Conservation (phyloP, 2,797 vertebrate species). For the Mormyrus proboscirostris region DNA sequence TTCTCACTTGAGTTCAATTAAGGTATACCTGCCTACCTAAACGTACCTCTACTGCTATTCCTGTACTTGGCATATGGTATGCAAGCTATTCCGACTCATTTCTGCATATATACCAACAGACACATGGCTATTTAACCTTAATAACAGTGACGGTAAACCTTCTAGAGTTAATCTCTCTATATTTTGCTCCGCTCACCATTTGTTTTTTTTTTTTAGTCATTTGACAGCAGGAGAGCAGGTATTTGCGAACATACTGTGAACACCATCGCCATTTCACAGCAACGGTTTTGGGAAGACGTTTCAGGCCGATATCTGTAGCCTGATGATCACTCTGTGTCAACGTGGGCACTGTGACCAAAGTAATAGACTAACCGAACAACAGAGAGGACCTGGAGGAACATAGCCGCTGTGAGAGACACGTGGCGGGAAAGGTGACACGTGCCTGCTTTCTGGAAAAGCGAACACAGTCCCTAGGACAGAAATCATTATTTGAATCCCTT, state of each 20-base stretch:
- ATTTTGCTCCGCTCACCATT: neutral
- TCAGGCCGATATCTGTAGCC: neutral
- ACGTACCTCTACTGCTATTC: neutral
- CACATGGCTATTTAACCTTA: neutral
- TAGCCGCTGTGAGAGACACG: neutral
- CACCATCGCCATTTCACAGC: neutral
- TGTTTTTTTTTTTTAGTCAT: neutral
- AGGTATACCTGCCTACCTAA: neutral
- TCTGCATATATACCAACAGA: neutral
- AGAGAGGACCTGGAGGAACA: neutral
- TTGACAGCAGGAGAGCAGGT: neutral
- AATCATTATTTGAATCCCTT: neutral
- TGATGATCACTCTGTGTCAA: neutral
- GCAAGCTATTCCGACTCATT: neutral
- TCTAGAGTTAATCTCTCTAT: neutral
- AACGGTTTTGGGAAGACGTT: neutral
- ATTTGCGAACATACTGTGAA: neutral
- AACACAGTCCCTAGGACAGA: neutral
- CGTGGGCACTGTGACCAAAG: neutral
- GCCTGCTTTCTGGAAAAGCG: neutral
- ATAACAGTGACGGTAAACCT: neutral
- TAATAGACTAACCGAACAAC: neutral
- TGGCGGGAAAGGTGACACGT: neutral
- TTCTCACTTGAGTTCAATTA: neutral
- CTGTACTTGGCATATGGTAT: neutral